These are phyloP conservation scores for Opisthograptis luteolata DNA, from an alignment of 2,888 invertebrate species.

Conservation along the genomic window DNA sequence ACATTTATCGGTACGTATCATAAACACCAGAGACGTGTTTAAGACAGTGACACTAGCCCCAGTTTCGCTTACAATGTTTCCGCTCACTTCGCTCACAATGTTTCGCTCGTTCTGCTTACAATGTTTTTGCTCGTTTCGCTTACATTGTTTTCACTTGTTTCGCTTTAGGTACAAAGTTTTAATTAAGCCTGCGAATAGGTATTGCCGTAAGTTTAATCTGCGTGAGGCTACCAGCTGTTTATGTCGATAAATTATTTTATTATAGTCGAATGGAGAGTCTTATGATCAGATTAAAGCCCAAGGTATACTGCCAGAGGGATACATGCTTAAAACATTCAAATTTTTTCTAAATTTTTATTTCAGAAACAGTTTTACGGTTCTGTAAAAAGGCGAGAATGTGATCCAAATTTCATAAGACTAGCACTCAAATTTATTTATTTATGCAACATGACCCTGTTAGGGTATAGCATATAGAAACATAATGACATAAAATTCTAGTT, in stretches of 20 bases:
- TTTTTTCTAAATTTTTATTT: too few species aligned
- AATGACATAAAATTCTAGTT: too few species aligned
- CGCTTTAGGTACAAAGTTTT: constrained; percentile 23
- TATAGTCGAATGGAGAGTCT: constrained; percentile 10
- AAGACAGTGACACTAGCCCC: constrained; percentile 2
- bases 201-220: constrained; percentile 21
- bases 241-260: constrained; percentile 18
- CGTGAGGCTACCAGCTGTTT: constrained; percentile 15
- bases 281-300: constrained; percentile 7
- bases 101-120: constrained; percentile 18
- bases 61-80: constrained; percentile 28
- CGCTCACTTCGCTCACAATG: constrained; percentile 10
- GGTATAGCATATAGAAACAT: too few species aligned
- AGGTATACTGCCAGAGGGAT: background rate
- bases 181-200: constrained; percentile 23
- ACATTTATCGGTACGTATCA: constrained; percentile 58
- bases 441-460: too few species aligned
- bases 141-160: constrained; percentile 21
- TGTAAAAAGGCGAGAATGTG: too few species aligned
- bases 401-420: too few species aligned
- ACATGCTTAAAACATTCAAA: too few species aligned
- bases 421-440: too few species aligned
- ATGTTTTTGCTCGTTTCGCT: constrained; percentile 17
- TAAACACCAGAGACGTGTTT: constrained; percentile 35
- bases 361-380: too few species aligned